Evolutionary conservation across 2,797 vertebrate genomes (phyloP).

Genomic region (Hydrophis major): DNA sequence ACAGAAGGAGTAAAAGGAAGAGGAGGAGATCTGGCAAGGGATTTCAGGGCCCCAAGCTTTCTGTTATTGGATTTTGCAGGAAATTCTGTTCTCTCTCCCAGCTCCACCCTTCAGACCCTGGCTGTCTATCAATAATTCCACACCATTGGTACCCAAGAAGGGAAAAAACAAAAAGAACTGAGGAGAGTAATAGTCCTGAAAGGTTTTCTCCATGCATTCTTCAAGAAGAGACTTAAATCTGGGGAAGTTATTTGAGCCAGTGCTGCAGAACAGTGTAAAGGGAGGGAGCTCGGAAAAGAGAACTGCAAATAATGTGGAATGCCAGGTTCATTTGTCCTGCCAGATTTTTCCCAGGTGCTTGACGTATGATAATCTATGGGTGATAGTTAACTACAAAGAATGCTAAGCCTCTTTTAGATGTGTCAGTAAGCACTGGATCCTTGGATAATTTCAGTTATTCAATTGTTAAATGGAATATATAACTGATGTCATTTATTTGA

Average conservation of each 20-base stretch:
- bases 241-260: constrained; percentile 40
- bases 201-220: constrained; percentile 37
- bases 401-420: neutral
- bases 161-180: neutral
- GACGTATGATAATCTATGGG: neutral
- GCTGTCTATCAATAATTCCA: constrained; percentile 4
- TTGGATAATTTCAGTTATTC: neutral
- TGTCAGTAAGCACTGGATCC: neutral
- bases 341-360: constrained; percentile 48
- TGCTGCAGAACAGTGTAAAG: constrained; percentile 26
- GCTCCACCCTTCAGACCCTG: neutral
- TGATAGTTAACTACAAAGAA: neutral
- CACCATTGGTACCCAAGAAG: neutral
- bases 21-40: constrained; percentile 39
- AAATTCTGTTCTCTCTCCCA: neutral
- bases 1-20: neutral
- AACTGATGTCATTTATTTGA: neutral
- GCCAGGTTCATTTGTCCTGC: constrained; percentile 30
- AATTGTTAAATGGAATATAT: neutral
- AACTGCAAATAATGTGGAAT: constrained; percentile 30
- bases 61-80: neutral
- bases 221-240: constrained; percentile 25
- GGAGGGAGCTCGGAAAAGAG: constrained; percentile 35
- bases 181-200: constrained; percentile 25
- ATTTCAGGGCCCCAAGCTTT: constrained; percentile 20